Base-by-base conservation (phyloP, 1,140 invertebrate genomes). In the Thrips palmi region DNA sequence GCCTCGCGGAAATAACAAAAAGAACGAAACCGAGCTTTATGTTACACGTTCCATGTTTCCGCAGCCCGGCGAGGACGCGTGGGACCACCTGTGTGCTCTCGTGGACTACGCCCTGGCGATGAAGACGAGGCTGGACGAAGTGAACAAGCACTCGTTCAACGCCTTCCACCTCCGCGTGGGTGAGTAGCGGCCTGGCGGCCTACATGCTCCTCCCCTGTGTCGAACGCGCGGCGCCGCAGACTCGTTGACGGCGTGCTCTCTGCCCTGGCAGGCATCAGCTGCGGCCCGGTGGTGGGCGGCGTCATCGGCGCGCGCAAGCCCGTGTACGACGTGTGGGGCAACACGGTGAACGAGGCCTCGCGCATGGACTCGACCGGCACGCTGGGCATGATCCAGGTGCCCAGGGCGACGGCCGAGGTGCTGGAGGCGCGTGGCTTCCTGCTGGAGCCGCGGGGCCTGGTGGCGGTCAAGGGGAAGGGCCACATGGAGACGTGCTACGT, bases 321-420 rank as follows among this genome's bases (percentile, higher is more conserved):
- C 0, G 91, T 97, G 39, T 98, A 92, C 60, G 93, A 97, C 52
- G 93, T 97, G 44, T 97, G 92, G 91, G 93, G 92, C 0, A 81
- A 92, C 54, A 93, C 89, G 1, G 91, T 94, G 0, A 96, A 96
- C 58, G 82, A 92, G 50, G 88, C 91, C 3, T 91, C 86, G 12
- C 64, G 87, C 20, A 92, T 91, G 87, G 87, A 92, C 52, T 82
- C 77, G 2, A 91, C 86, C 0, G 87, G 87, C 1, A 69, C 72
- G 17, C 79, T 85, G 63, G 84, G 82, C 41, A 67, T 74, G 17
- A 86, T 92, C 40, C 85, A 91, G 67, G 83, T 89, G 14, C 80
- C 84, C 3, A 74, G 74, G 46, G 75, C 82, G 33, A 84, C 82
- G 1, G 82, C 82, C 4, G 74, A 75, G 60, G 78, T 82, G 45